Conservation (phyloP, 35 echinoderm and acorn worm species). For the Amphiura filiformis region DNA sequence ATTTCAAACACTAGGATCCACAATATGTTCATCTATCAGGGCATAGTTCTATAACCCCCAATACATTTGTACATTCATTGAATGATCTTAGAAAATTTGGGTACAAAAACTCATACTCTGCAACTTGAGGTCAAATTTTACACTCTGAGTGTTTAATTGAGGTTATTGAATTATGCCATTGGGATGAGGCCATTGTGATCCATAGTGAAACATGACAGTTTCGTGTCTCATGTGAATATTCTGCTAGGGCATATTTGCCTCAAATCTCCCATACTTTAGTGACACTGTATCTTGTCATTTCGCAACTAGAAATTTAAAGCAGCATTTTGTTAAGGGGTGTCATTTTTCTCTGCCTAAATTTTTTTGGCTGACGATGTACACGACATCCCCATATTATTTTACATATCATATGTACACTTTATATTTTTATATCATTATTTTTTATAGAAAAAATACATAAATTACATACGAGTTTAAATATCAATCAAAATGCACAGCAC, state of each 20-base stretch:
- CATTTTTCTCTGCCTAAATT: neutral
- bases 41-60: too few relatives aligned
- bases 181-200: too few relatives aligned
- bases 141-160: too few relatives aligned
- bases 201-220: too few relatives aligned
- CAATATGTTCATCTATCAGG: too few relatives aligned
- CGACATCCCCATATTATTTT: neutral
- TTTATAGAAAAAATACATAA: conserved; percentile 12
- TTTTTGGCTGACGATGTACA: neutral
- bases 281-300: neutral
- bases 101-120: too few relatives aligned
- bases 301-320: conserved; percentile 8
- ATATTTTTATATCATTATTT: neutral
- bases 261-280: neutral
- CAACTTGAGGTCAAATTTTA: too few relatives aligned
- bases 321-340: conserved; percentile 2
- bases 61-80: too few relatives aligned
- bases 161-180: too few relatives aligned
- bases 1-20: too few relatives aligned
- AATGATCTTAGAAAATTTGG: too few relatives aligned
- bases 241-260: neutral
- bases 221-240: too few relatives aligned
- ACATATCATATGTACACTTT: conserved; percentile 1
- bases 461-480: conserved; percentile 2
- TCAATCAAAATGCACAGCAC: neutral